phyloP scores from a whole-genome alignment of 2,113 vertebrate species.

The Loxodonta africana region DNA sequence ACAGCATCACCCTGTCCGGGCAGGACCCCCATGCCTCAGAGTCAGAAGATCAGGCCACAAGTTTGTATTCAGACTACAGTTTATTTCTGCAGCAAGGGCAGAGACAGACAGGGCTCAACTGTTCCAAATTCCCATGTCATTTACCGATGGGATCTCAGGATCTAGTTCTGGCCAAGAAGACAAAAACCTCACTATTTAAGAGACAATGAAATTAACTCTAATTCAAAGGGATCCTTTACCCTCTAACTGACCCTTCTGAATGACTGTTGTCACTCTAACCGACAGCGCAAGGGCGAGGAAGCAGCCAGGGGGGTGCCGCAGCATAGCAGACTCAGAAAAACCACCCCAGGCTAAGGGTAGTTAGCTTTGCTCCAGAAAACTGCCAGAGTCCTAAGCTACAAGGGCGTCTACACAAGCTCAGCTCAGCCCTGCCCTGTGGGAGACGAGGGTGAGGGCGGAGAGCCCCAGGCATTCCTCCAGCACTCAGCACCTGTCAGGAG shows the following conservation, averaged over 20 bases:
- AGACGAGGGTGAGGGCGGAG: neutral
- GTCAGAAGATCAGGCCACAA: neutral
- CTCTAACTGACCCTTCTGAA: conserved; percentile 59
- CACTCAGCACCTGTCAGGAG: neutral
- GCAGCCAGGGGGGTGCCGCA: neutral
- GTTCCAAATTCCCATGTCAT: neutral
- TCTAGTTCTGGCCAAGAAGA: conserved; percentile 41
- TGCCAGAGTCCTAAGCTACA: neutral
- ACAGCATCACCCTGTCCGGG: neutral
- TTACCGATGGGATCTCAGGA: neutral
- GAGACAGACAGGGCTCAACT: neutral
- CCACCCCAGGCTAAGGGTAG: neutral
- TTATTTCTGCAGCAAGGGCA: neutral
- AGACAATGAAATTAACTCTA: conserved; percentile 39
- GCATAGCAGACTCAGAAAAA: neutral
- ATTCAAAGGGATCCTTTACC: conserved; percentile 54
- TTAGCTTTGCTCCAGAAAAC: conserved; percentile 47
- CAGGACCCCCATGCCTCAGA: neutral
- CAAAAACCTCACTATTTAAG: conserved; percentile 24
- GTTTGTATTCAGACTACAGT: neutral
- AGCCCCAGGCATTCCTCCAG: neutral
- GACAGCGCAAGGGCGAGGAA: neutral
- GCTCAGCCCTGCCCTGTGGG: neutral
- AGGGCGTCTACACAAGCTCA: neutral
- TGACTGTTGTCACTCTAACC: conserved; percentile 32